Percentiles rank a stretch among this genome's conserved stretches.
phyloP scores from a whole-genome alignment of 2,113 vertebrate genomes.

The Seriola quinqueradiata region DNA sequence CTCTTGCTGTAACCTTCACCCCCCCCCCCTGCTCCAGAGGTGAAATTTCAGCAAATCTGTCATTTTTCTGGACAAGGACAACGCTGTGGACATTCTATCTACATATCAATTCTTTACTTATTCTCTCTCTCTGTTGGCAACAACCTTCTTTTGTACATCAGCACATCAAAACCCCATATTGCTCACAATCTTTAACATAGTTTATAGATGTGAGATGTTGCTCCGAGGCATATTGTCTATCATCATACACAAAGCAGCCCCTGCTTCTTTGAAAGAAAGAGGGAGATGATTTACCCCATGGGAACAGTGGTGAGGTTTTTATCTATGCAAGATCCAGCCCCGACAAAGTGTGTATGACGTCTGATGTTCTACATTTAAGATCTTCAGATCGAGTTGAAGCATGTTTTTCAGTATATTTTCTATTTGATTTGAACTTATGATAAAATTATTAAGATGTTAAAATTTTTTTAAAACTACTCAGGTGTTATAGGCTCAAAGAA shows the following conservation, averaged over 20 bases:
- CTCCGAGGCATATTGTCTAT: conserved; percentile 43
- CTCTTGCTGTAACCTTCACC: conserved; percentile 71
- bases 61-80: conserved; percentile 62
- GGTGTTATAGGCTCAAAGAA: not conserved
- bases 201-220: conserved; percentile 55
- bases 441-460: conserved; percentile 12
- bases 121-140: not conserved
- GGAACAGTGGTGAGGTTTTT: conserved; percentile 1
- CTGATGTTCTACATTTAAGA: conserved; percentile 4
- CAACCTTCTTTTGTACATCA: conserved; percentile 9
- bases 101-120: conserved; percentile 29
- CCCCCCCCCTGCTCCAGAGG: conserved; percentile 44
- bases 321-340: not conserved
- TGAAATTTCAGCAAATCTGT: conserved; percentile 77
- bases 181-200: conserved; percentile 41
- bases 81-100: conserved; percentile 48
- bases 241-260: conserved; percentile 33
- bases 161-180: conserved; percentile 48
- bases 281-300: conserved; percentile 4
- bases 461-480: too few relatives aligned
- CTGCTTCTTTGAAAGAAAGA: conserved; percentile 29
- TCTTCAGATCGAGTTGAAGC: not conserved
- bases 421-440: not conserved
- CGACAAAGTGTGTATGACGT: not conserved
- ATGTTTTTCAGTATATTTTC: not conserved